These are phyloP conservation scores for Brienomyrus longianalis DNA, from an alignment of 2,113 vertebrate genomes.

Conservation along the genomic window DNA sequence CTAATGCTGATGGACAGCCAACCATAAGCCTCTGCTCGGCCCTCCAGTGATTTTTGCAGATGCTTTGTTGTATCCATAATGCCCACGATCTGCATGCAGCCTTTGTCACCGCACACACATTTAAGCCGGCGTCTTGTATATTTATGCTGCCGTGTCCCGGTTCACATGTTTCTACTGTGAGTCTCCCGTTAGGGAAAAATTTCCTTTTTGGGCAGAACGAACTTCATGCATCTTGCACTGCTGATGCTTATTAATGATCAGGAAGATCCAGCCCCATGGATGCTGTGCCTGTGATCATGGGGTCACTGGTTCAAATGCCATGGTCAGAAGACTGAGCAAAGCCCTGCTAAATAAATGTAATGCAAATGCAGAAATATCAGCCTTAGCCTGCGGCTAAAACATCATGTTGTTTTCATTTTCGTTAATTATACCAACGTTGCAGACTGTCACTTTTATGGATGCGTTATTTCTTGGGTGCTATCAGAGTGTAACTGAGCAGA, in stretches of 20 bases:
- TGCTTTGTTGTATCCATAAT: conserved; percentile 28
- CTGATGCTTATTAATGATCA: not conserved
- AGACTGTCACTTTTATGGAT: not conserved
- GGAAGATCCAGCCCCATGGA: not conserved
- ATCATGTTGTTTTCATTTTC: not conserved
- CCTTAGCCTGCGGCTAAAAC: not conserved
- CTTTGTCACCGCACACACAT: not conserved
- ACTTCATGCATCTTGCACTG: not conserved
- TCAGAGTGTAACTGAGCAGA: conserved; percentile 28
- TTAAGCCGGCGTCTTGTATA: not conserved
- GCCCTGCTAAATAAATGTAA: not conserved
- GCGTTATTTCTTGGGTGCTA: conserved; percentile 13
- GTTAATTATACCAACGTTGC: not conserved
- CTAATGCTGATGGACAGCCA: conserved; percentile 41
- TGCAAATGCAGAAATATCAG: not conserved
- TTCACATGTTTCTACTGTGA: not conserved
- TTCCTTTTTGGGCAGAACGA: not conserved
- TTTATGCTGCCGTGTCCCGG: not conserved
- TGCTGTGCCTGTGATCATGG: not conserved
- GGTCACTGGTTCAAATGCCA: not conserved
- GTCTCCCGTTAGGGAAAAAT: no score
- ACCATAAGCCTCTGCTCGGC: conserved; percentile 41
- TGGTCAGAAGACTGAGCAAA: not conserved
- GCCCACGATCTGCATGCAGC: conserved; percentile 27
- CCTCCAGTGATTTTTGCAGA: conserved; percentile 36